Evolutionary conservation across 2,113 vertebrate species (phyloP), one percentile per base, ranked within the genome.

Genomic region (Bubo bubo): DNA sequence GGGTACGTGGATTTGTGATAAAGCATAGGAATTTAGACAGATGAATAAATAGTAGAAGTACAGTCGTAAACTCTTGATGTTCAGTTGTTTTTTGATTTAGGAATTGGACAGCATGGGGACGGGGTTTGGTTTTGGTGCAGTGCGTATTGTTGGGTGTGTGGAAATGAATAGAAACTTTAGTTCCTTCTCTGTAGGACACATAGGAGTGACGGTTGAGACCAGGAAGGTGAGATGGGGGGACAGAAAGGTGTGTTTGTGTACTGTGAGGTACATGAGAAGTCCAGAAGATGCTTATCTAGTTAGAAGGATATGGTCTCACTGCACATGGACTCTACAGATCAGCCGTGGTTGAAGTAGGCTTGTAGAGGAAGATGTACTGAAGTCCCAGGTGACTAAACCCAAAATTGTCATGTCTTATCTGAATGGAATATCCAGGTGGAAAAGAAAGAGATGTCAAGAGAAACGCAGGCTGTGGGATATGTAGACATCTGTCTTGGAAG

Each of bases 91-190:
- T 52, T 73, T 59, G 7, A 14, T 62, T 80, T 35, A 70, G 17
- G 19, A 82, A 71, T 53, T 56, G 28, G 16, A 66, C 30, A 39
- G 67, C 15, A 26, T 9, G 16, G 18, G 16, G 23, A 6, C 45
- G 14, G 6, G 45, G 4, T 45, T 74, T 56, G 14, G 1, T 52
- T 79, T 92, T 45, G 9, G 34, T 74, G 55, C 43, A 35, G 14
- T 50, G 14, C 1, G 2, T 63, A 6, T 41, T 72, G 5, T 7
- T 55, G 24, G 10, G 5, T 2, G 1, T 55, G 16, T 76, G 32
- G n/a, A 80, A 72, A 62, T 37, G 6, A 39, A 64, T 5, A 30
- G 26, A 50, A 92, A 77, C 60, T 58, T 24, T 27, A 58, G 1
- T 66, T 94, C 6, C 35, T 79, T n/a, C 20, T 66, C 39, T 35